phyloP scores from a whole-genome alignment of 2,797 vertebrate species.

The Hippocampus kuda region DNA sequence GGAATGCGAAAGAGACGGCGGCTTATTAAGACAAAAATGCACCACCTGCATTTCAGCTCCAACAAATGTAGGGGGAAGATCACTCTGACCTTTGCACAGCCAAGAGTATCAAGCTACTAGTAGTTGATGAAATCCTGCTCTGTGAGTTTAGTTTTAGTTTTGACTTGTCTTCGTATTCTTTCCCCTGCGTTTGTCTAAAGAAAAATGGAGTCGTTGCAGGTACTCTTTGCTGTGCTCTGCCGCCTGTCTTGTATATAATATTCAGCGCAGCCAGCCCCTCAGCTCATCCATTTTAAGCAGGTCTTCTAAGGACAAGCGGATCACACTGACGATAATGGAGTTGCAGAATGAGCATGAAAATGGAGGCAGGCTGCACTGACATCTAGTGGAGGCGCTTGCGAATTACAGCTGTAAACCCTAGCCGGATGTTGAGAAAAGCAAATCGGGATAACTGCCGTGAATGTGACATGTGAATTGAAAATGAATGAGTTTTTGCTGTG shows the following conservation, averaged over 20 bases:
- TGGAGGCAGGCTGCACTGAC: constrained; percentile 43
- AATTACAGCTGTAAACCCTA: background rate
- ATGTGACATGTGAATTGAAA: background rate
- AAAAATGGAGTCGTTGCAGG: constrained; percentile 22
- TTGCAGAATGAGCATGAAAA: constrained; percentile 11
- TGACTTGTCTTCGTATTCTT: constrained; percentile 12
- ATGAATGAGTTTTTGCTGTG: constrained; percentile 3
- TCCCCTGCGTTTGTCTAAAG: constrained; percentile 27
- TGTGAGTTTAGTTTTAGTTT: constrained; percentile 7
- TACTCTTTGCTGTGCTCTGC: constrained; percentile 8
- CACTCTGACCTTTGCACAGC: constrained; percentile 7
- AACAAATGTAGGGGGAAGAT: constrained; percentile 21
- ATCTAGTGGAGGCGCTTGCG: constrained; percentile 50
- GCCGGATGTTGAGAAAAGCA: background rate
- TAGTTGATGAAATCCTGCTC: constrained; percentile 12
- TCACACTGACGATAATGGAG: constrained; percentile 49
- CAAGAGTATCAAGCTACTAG: constrained; percentile 11
- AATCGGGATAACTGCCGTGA: background rate
- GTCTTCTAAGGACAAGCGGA: constrained; percentile 67
- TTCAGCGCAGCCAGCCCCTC: constrained; percentile 50
- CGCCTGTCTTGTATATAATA: constrained; percentile 40
- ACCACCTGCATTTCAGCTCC: constrained; percentile 18
- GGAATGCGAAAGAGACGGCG: background rate
- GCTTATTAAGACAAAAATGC: constrained; percentile 18
- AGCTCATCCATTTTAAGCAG: constrained; percentile 56